Evolutionary conservation across 2,797 vertebrate genomes (phyloP), one percentile per base, ranked within the genome.

Genomic region (Anas georgica): DNA sequence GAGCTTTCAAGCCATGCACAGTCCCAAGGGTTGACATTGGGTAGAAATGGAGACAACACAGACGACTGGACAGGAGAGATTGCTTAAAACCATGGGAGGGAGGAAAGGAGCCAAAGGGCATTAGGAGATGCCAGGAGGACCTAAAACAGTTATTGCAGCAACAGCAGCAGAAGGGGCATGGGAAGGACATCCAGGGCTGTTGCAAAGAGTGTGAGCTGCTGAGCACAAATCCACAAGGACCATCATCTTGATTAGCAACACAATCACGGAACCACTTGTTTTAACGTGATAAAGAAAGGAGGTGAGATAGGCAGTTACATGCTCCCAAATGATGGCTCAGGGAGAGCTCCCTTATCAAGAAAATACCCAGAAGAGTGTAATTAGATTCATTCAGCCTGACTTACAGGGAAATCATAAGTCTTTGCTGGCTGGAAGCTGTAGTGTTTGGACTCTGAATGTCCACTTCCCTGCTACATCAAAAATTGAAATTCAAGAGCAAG

Each of bases 181-280:
- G 68, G 70, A 96, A 94, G 86, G 88, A 88, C 90, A 93, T 6
- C 4, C 9, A 56, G 26, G 20, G 43, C 31, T 76, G 21, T 63
- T 66, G n/a, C 67, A 93, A 86, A 78, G 52, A 86, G 39, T 22
- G 6, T 22, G 66, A 88, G 52, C n/a, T 91, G 66, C 37, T 79
- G 74, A 95, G 81, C 64, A 84, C 43, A 91, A 93, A 88, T 86
- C 88, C 93, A 50, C 68, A 88, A 94, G 90, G 83, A 74, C 56
- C 43, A 48, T 91, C 77, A 86, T 94, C 86, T 91, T 93, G 86
- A 91, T 95, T 96, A 96, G 72, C 48, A 88, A 75, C 39, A 80
- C 86, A 91, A 41, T 91, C 91, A 96, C 8, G 0, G 64, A 95
- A 60, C 31, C 56, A 88, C 60, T 96, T 92, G 79, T 91, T 95